Conservation (phyloP, 2,888 invertebrate species). For the Girardia tigrina region DNA sequence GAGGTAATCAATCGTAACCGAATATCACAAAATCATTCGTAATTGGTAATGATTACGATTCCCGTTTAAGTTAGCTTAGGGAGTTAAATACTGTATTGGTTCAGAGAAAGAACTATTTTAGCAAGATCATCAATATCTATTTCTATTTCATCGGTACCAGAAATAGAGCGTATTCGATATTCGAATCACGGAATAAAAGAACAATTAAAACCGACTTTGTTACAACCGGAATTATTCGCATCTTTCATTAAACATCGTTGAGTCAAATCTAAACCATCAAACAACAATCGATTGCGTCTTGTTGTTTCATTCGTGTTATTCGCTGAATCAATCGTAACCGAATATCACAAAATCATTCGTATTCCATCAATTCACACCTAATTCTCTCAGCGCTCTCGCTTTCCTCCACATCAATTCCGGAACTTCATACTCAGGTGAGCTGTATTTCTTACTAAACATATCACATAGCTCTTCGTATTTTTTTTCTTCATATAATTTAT, state of each 20-base stretch:
- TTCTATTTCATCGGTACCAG: conserved; percentile 63
- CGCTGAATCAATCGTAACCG: too few relatives aligned
- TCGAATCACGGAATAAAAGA: conserved; percentile 56
- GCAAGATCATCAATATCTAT: conserved; percentile 61
- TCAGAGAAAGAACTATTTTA: too few relatives aligned
- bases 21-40: too few relatives aligned
- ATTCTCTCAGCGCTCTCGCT: background rate
- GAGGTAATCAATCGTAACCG: too few relatives aligned
- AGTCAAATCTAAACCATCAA: background rate
- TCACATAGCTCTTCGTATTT: background rate
- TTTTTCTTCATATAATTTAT: background rate
- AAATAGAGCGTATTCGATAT: conserved; percentile 63
- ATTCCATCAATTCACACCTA: background rate
- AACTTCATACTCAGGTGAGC: background rate
- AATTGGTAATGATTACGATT: too few relatives aligned
- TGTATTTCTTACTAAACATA: background rate
- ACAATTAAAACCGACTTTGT: background rate
- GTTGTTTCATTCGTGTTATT: background rate
- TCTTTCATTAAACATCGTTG: background rate
- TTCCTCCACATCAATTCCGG: background rate
- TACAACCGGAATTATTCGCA: background rate
- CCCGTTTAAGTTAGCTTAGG: too few relatives aligned
- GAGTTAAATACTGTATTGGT: too few relatives aligned
- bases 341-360: too few relatives aligned
- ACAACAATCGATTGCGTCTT: background rate